Percentiles rank a stretch among this genome's conserved stretches.
These are phyloP conservation scores for Orientallactaga bullata DNA, from an alignment of 2,113 vertebrate genomes.

Conservation along the genomic window DNA sequence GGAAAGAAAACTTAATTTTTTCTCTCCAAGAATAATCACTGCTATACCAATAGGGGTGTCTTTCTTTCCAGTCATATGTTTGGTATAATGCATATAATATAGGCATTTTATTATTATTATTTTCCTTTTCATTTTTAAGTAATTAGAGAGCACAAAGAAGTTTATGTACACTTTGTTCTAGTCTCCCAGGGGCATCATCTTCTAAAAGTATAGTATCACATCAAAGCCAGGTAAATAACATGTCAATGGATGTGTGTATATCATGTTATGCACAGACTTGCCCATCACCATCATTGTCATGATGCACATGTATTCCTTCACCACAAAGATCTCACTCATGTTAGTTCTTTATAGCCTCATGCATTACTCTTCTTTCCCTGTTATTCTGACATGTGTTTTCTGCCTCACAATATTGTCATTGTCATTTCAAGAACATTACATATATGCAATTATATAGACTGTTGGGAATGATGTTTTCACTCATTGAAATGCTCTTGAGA, in stretches of 20 bases:
- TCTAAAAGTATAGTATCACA: background rate
- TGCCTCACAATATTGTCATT: background rate
- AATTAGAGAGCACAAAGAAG: background rate
- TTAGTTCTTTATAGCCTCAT: background rate
- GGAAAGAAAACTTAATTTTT: constrained; percentile 33
- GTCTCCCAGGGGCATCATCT: background rate
- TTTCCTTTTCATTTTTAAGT: background rate
- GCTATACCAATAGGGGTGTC: background rate
- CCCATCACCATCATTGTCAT: background rate
- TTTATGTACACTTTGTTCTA: background rate
- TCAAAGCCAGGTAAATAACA: background rate
- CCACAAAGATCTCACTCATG: background rate
- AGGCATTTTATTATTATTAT: background rate
- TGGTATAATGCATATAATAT: background rate
- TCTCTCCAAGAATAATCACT: background rate
- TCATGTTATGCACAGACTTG: background rate
- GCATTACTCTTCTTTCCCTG: too few species aligned
- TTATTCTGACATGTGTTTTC: background rate
- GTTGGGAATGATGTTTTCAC: background rate
- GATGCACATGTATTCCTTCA: background rate
- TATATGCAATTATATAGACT: background rate
- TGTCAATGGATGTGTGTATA: background rate
- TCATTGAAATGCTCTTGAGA: background rate
- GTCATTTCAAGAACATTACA: background rate
- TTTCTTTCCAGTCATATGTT: background rate